Evolutionary conservation across 2,888 invertebrate species (phyloP), one percentile per base, ranked within the genome.

Genomic region (Patella ulyssiponensis): DNA sequence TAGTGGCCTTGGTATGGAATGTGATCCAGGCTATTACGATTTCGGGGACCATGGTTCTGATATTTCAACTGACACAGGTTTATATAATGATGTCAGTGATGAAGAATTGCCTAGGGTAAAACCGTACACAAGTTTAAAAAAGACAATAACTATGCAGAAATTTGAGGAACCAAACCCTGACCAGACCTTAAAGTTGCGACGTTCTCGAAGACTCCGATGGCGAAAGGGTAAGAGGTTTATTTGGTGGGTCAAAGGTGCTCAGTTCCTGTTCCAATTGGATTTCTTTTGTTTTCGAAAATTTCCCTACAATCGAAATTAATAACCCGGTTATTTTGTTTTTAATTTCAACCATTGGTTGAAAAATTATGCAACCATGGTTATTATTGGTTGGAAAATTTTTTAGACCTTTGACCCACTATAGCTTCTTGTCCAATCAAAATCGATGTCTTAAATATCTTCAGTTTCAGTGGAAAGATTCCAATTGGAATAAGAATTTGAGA

Each of bases 211-310:
- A 23, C 64, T 64, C 20, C 23, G 64, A 11, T 64, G 64, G 64
- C 20, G 64, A 64, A 74, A 70, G 81, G 83, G 83, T 83, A 83
- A 83, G 83, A 80, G 80, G 82, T 76, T 77, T 69, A 73, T 79
- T 81, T 77, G 54, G 71, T 71, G 71, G 71, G 76, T 71, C 72
- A 76, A 76, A 76, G 76, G 76, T 72, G 52, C 44, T 69, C 56
- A 58, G 56, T 58, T 77, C 58, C 73, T 69, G 54, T 77, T 77
- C 77, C 77, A 77, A 77, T 77, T 77, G 77, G 77, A 73, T 71
- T 76, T 52, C 51, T 52, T 33, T 58, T 20, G 51, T 74, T 64
- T 72, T 51, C 7, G 44, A 44, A 44, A 44, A 44, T 44, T 9
- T 44, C 44, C 44, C 44, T 44, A 44, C 44, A 44, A 44, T 44